Evolutionary conservation across 2,888 invertebrate genomes (phyloP).

Genomic region (Drosophila putrida): DNA sequence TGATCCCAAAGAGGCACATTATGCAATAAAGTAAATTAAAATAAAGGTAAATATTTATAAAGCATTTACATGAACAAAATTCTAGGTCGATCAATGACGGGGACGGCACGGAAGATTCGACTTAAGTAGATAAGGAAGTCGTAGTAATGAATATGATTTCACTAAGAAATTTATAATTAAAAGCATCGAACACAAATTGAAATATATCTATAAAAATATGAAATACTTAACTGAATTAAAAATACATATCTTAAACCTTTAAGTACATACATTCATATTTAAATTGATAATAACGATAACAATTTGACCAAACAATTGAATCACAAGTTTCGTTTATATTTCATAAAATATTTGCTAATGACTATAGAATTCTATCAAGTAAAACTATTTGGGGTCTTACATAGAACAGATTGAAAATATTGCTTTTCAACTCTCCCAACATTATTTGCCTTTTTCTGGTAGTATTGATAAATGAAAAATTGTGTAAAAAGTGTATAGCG

Average conservation of each 20-base stretch:
- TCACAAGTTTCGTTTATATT: neutral
- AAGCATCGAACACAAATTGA: too few species aligned
- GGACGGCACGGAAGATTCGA: neutral
- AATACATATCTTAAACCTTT: too few species aligned
- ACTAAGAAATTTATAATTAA: too few species aligned
- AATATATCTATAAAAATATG: too few species aligned
- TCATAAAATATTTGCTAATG: neutral
- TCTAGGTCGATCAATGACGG: neutral
- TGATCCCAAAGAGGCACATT: conserved; percentile 51
- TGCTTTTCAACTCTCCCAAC: neutral
- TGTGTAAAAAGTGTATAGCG: conserved; percentile 21
- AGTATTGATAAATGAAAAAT: neutral
- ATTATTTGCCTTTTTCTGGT: neutral
- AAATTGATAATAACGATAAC: too few species aligned
- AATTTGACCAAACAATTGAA: too few species aligned
- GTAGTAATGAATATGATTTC: too few species aligned
- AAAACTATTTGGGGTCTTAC: conserved; percentile 1
- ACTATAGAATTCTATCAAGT: conserved; percentile 9
- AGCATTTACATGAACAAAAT: conserved; percentile 17
- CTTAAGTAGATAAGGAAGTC: neutral
- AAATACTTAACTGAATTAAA: too few species aligned
- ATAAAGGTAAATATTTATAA: conserved; percentile 53
- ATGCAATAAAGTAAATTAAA: conserved; percentile 58
- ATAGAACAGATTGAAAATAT: neutral
- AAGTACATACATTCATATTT: too few species aligned